Percentiles rank a stretch among this genome's conserved stretches.
phyloP scores from a whole-genome alignment of 2,888 invertebrate species.

The Metallyticus violacea region DNA sequence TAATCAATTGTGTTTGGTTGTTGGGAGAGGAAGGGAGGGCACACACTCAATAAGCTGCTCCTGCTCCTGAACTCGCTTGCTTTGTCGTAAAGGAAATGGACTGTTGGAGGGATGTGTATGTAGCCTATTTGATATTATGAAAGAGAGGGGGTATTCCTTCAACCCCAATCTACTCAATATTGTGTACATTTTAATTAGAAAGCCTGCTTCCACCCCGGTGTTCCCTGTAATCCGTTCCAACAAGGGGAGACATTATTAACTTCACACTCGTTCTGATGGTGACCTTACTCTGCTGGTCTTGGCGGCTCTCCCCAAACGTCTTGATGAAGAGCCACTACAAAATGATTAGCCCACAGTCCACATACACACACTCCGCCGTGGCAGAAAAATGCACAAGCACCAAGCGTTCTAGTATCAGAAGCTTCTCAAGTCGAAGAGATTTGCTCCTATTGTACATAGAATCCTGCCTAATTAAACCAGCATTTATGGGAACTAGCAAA shows the following conservation, averaged over 20 bases:
- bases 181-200: conserved; percentile 32
- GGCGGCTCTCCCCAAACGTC: not conserved
- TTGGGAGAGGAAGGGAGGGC: too few relatives aligned
- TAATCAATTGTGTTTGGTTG: conserved; percentile 22
- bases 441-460: not conserved
- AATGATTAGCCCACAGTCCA: not conserved
- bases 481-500: too few relatives aligned
- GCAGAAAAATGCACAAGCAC: not conserved
- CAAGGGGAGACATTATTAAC: not conserved
- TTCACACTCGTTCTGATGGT: not conserved
- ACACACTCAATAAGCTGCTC: not conserved
- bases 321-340: not conserved
- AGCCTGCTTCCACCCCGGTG: not conserved
- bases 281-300: not conserved
- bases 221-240: not conserved
- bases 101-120: not conserved
- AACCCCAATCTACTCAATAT: conserved; percentile 24
- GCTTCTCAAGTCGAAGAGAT: too few relatives aligned
- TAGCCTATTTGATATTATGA: conserved; percentile 22
- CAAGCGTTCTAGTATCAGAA: too few relatives aligned
- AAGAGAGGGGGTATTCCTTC: not conserved
- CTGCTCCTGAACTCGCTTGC: not conserved
- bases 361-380: not conserved
- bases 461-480: not conserved
- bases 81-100: conserved; percentile 12